A percentile compares a stretch with the other conserved stretches of the same genome.
Conservation (phyloP, 2,797 vertebrate genomes). For the Cyprinodon diabolis region DNA sequence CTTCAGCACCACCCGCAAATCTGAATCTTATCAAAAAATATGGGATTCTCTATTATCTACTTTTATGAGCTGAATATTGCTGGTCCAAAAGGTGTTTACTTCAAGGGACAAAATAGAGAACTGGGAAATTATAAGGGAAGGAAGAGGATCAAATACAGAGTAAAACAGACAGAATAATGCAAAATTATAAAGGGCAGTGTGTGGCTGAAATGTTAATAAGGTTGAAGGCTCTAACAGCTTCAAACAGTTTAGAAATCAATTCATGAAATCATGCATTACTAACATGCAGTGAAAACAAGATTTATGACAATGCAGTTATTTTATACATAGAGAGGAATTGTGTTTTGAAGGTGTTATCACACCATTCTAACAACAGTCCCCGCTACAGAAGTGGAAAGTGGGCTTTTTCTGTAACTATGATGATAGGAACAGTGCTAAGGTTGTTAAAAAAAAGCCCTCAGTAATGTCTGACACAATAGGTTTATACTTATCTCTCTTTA, state of each 20-base stretch:
- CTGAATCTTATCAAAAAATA: constrained; percentile 40
- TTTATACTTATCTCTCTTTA: background rate
- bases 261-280: background rate
- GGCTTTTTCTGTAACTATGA: background rate
- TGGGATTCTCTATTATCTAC: constrained; percentile 36
- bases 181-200: constrained; percentile 24
- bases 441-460: background rate
- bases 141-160: constrained; percentile 3
- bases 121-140: constrained; percentile 26
- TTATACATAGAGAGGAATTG: background rate
- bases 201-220: constrained; percentile 6
- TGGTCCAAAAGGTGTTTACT: constrained; percentile 51
- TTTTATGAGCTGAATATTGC: constrained; percentile 27
- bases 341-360: background rate
- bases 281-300: background rate
- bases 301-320: background rate
- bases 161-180: constrained; percentile 2
- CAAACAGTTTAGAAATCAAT: background rate
- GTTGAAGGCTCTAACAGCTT: constrained; percentile 8
- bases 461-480: background rate
- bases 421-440: background rate
- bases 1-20: constrained; percentile 40
- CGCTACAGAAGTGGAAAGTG: background rate
- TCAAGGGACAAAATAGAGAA: constrained; percentile 32
- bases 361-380: background rate